Conservation (phyloP, 2,888 invertebrate species). For the Eupeodes luniger region DNA sequence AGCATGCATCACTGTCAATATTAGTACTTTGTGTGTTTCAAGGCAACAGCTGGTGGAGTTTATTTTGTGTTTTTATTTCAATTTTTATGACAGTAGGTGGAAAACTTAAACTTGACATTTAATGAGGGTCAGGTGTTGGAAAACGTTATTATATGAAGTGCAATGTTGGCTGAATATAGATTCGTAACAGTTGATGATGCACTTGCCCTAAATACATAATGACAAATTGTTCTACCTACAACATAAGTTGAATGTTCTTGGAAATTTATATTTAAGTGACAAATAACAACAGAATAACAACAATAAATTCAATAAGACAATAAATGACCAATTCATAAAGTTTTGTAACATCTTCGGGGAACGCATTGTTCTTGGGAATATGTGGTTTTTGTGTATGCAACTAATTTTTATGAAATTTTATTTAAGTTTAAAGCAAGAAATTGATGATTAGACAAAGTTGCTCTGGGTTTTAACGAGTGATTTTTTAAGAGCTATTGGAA, state of each 20-base stretch:
- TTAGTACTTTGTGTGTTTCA: neutral
- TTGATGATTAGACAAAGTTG: no score
- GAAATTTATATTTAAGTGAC: neutral
- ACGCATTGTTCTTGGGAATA: neutral
- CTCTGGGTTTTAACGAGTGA: no score
- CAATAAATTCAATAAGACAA: neutral
- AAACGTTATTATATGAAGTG: slow-evolving; percentile 7
- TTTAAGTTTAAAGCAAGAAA: no score
- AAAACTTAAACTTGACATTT: slow-evolving; percentile 72
- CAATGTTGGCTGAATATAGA: slow-evolving; percentile 16
- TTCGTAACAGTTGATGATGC: slow-evolving; percentile 34
- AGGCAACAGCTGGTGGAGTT: slow-evolving; percentile 45
- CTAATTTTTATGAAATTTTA: neutral
- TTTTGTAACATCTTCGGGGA: neutral
- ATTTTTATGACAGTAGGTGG: slow-evolving; percentile 53
- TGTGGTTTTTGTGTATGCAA: neutral
- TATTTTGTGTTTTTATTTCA: slow-evolving; percentile 1
- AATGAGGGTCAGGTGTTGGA: slow-evolving; percentile 64
- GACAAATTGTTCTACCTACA: slow-evolving; percentile 6
- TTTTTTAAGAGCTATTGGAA: no score
- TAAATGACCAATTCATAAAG: slow-evolving; percentile 11
- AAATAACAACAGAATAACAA: neutral
- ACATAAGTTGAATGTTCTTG: slow-evolving; percentile 18
- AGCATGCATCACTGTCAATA: neutral
- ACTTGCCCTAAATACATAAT: slow-evolving; percentile 60